Evolutionary conservation across 2,888 invertebrate genomes (phyloP).

Genomic region (Tiliacea citrago): DNA sequence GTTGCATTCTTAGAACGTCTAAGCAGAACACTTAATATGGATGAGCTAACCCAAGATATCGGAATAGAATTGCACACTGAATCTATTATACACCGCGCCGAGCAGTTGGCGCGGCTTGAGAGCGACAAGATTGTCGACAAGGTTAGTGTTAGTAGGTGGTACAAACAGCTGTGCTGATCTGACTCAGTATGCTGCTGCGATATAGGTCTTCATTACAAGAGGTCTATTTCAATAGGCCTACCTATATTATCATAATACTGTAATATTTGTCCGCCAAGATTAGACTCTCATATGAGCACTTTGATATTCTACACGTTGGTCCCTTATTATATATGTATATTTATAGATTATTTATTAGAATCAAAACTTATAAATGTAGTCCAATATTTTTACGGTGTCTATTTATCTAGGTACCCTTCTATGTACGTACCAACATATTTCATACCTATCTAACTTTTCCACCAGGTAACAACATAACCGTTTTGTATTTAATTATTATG

Average conservation of each 20-base stretch:
- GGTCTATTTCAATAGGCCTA: background rate
- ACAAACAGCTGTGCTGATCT: constrained; percentile 23
- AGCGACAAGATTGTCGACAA: constrained; percentile 96
- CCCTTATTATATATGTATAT: background rate
- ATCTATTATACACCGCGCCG: constrained; percentile 95
- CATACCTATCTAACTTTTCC: background rate
- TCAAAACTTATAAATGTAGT: background rate
- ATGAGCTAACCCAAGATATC: constrained; percentile 95
- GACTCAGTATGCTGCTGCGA: constrained; percentile 1
- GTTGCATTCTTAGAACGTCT: constrained; percentile 96
- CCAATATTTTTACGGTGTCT: background rate
- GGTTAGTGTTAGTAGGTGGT: constrained; percentile 91
- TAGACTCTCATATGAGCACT: background rate
- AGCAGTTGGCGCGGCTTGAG: constrained; percentile 95
- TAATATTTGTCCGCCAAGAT: background rate
- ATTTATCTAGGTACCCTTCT: background rate
- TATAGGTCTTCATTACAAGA: background rate
- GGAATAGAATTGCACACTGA: constrained; percentile 96
- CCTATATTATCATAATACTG: background rate
- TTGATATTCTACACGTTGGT: background rate
- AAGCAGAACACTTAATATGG: constrained; percentile 95
- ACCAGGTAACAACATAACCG: constrained; percentile 2
- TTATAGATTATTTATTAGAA: background rate
- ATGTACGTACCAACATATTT: background rate
- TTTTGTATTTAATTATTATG: constrained; percentile 29